Conservation (phyloP, 1,140 invertebrate genomes). For the Drosophila kohkoa region DNA sequence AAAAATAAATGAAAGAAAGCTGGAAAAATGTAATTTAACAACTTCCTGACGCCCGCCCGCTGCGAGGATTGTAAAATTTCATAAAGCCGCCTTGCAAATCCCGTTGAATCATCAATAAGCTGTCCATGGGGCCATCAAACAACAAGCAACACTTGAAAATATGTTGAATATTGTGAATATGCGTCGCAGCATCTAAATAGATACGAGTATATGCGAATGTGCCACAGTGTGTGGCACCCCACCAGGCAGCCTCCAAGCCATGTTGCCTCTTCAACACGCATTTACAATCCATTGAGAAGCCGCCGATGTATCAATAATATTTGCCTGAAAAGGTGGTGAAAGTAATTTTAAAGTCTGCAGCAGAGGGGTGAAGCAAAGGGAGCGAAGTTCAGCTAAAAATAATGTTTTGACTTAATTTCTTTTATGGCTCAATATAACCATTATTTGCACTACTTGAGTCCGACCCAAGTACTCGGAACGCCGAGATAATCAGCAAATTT, state of each 20-base stretch:
- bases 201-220: slow-evolving; percentile 2
- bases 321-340: slow-evolving; percentile 78
- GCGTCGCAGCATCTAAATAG: slow-evolving; percentile 53
- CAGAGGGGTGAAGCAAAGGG: not conserved
- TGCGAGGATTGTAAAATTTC: slow-evolving; percentile 71
- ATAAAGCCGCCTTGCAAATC: slow-evolving; percentile 59
- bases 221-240: slow-evolving; percentile 51
- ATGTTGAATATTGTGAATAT: slow-evolving; percentile 73
- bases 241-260: slow-evolving; percentile 25
- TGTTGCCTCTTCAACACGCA: slow-evolving; percentile 57
- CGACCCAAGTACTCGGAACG: not conserved
- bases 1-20: slow-evolving; percentile 19
- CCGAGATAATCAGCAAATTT: slow-evolving; percentile 74
- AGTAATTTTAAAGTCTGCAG: slow-evolving; percentile 59
- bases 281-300: slow-evolving; percentile 80
- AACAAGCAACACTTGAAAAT: slow-evolving; percentile 67
- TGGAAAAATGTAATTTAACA: slow-evolving; percentile 56
- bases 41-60: slow-evolving; percentile 64
- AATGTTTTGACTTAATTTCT: slow-evolving; percentile 81
- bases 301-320: slow-evolving; percentile 82
- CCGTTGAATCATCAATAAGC: slow-evolving; percentile 71
- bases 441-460: slow-evolving; percentile 73
- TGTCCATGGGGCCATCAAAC: slow-evolving; percentile 41
- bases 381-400: slow-evolving; percentile 49
- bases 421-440: slow-evolving; percentile 81